Evolutionary conservation across 2,888 invertebrate genomes (phyloP), one percentile per base, ranked within the genome.

Genomic region (Drosophila colorata): DNA sequence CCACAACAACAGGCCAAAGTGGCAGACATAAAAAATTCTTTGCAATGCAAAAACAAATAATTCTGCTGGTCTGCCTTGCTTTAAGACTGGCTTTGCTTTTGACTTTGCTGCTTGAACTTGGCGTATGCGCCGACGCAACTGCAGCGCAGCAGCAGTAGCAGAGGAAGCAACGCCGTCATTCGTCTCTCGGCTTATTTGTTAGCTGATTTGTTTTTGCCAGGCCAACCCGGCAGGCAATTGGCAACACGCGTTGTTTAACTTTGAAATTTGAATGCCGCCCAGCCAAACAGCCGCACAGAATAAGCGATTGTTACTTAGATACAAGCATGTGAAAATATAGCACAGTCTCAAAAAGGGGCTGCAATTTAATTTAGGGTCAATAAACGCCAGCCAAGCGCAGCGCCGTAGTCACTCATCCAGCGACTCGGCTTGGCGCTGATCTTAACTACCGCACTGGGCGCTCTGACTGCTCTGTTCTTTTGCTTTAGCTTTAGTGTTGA

Each of bases 341-440:
- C 14, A 23, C 18, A 14, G 14, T 56, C 31, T 4, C 20, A 20
- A 52, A 40, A 41, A 23, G 46, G 48, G 16, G 46, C 68, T 74
- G 69, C 74, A 71, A 73, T 84, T 84, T 81, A 71, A 88, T 84
- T 74, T 84, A 84, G 87, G 89, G 89, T 85, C 89, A 88, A 85
- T 88, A 87, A 88, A 85, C 85, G 88, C 87, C 75, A 88, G 66
- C 63, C 44, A 65, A 80, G 67, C 76, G 60, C 52, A 66, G 63
- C 60, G 41, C 60, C 51, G 47, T 35, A 69, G 23, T 70, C 79
- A 70, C 64, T 78, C 79, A 78, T 63, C 59, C 70, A 78, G 60
- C 46, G 56, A 40, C 53, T 63, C 41, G 49, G 33, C 55, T 52
- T 58, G 37, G 31, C 56, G 25, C 40, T 55, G 77, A 71, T 74